Conservation (phyloP, 2,113 vertebrate species). For the Zingel zingel region DNA sequence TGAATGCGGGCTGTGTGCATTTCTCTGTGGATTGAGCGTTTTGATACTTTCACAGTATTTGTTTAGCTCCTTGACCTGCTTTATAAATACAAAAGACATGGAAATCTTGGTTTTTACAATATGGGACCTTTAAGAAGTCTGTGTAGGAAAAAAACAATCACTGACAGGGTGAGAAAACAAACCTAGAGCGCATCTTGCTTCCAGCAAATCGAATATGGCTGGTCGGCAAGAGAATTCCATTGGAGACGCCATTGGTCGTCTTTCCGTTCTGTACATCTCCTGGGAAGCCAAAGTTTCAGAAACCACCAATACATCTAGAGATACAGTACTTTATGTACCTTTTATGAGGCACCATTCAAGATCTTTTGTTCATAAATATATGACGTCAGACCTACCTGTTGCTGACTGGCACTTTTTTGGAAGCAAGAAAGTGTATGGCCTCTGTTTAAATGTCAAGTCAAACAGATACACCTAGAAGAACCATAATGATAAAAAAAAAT, state of each 20-base stretch:
- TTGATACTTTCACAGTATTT: no score
- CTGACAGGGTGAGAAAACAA: background rate
- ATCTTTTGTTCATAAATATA: background rate
- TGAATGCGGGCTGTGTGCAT: no score
- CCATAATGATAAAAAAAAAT: background rate
- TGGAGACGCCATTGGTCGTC: slow-evolving; percentile 92
- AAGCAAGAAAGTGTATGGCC: slow-evolving; percentile 94
- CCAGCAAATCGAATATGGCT: slow-evolving; percentile 89
- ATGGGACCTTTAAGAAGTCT: background rate
- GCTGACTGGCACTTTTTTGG: slow-evolving; percentile 93
- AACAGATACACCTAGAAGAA: slow-evolving; percentile 94
- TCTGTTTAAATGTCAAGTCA: slow-evolving; percentile 96
- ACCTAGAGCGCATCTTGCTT: slow-evolving; percentile 85
- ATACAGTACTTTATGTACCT: background rate
- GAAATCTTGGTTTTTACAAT: no score
- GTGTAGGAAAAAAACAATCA: background rate
- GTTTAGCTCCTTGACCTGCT: no score
- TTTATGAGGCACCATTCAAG: background rate
- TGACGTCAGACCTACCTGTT: slow-evolving; percentile 81
- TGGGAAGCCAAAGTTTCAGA: slow-evolving; percentile 29
- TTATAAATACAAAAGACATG: no score
- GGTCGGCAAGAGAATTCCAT: slow-evolving; percentile 92
- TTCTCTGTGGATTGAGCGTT: no score
- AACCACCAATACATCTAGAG: background rate
- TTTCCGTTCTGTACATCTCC: slow-evolving; percentile 95